phyloP scores from a whole-genome alignment of 2,888 invertebrate genomes.

The Aphodius sticticus region DNA sequence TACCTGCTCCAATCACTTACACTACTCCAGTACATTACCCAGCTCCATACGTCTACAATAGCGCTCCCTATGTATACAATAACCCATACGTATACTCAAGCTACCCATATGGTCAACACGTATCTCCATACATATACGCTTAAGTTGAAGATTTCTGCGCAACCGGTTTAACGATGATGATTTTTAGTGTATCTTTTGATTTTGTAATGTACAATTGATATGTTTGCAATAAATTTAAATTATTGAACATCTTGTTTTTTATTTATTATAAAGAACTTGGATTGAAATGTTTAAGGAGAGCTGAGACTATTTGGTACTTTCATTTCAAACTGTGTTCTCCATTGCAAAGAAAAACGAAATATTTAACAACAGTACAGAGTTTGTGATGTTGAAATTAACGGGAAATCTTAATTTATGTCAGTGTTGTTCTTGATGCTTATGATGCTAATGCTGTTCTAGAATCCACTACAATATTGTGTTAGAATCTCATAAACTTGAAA shows the following conservation, averaged over 20 bases:
- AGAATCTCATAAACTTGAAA: no score
- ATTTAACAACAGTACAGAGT: no score
- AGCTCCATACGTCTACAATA: slow-evolving; percentile 8
- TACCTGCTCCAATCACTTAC: slow-evolving; percentile 19
- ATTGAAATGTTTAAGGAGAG: no score
- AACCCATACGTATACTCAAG: slow-evolving; percentile 27
- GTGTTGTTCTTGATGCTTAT: no score
- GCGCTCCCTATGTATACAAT: slow-evolving; percentile 20
- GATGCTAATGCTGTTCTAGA: no score
- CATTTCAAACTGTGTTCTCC: no score
- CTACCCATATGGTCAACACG: not conserved
- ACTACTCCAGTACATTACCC: slow-evolving; percentile 18
- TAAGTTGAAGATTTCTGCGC: not conserved
- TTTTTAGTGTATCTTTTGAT: not conserved
- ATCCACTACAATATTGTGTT: no score
- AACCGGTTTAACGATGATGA: not conserved
- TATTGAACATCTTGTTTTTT: not conserved
- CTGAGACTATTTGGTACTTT: no score
- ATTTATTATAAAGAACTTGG: not conserved
- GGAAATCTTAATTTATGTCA: no score
- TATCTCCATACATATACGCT: slow-evolving; percentile 14
- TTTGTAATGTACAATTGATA: not conserved
- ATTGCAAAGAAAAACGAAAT: no score
- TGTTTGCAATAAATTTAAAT: not conserved
- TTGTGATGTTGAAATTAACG: no score